A percentile compares a stretch with the other conserved stretches of the same genome.
phyloP scores from a whole-genome alignment of 2,113 vertebrate species.

The Prolemur simus region DNA sequence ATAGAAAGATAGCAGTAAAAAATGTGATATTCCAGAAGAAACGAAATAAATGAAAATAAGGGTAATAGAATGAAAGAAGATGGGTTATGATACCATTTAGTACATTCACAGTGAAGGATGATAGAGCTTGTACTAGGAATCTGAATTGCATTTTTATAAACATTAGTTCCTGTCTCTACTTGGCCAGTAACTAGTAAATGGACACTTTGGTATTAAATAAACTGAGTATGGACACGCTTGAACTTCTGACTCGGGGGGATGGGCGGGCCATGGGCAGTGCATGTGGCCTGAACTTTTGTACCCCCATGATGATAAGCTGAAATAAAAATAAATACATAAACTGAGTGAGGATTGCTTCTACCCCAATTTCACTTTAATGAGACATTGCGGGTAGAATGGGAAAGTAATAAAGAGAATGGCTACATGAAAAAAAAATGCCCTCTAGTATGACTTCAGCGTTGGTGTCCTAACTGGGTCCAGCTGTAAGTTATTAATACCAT shows the following conservation, averaged over 20 bases:
- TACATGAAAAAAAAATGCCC: background rate
- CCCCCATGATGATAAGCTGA: too few species aligned
- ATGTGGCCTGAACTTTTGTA: too few species aligned
- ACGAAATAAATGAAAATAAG: background rate
- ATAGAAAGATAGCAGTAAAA: background rate
- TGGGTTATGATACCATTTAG: background rate
- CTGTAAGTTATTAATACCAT: background rate
- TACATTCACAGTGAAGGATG: background rate
- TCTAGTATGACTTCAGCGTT: background rate
- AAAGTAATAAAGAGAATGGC: background rate
- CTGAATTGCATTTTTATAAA: background rate
- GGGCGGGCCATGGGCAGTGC: too few species aligned
- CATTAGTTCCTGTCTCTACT: background rate
- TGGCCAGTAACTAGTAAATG: background rate
- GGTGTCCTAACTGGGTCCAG: background rate
- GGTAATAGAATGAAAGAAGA: background rate
- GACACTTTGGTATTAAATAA: background rate
- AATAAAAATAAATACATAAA: too few species aligned
- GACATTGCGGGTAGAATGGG: background rate
- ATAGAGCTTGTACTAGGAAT: background rate
- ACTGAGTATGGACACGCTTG: background rate
- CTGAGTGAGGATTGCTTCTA: background rate
- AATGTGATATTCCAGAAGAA: background rate
- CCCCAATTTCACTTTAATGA: background rate
- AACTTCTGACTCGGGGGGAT: too few species aligned